Base-by-base conservation (phyloP, 1,140 invertebrate species). In the Drosophila grimshawi region DNA sequence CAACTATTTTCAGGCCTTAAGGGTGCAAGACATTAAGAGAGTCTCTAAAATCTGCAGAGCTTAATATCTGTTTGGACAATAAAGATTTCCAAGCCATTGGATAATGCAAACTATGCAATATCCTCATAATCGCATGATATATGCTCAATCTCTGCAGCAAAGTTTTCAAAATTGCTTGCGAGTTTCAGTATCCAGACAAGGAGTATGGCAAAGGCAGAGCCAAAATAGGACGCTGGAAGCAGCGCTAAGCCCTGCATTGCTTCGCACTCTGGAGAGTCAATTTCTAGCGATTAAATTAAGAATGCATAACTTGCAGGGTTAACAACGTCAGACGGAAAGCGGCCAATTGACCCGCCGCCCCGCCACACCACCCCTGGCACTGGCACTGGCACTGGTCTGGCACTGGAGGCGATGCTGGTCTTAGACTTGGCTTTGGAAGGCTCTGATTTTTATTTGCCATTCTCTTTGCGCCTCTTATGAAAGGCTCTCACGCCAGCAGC, bases 41-140 rank as follows among this genome's bases (percentile, higher is more conserved):
- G 61, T 46, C 55, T 30, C 32, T 43, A 64, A 69, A 62, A 61
- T 55, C 66, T 69, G 59, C 72, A 57, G 56, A 72, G 66, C 67
- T 70, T 80, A 77, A 82, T 82, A 62, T 69, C 53, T 61, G 45
- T 52, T 72, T 72, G 74, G 55, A 41, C 60, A 61, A 27, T 51
- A 76, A 66, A 76, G 75, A 78, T 79, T 83, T 89, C 65, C 85
- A 73, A 81, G 85, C 71, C 85, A 89, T 89, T 89, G 85, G 80
- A 70, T 80, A 89, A 76, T 76, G 80, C 85, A 89, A 89, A 89
- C 85, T 85, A 60, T 89, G 85, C 86, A 75, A 85, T 89, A 85
- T 90, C 89, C 89, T 85, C 85, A 89, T 90, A 89, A 89, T 90
- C 85, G 86, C 81, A 81, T 89, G 86, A 89, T 89, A 89, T 89